These are phyloP conservation scores for Lasioglossum calceatum DNA, from an alignment of 2,888 invertebrate genomes.

Conservation along the genomic window DNA sequence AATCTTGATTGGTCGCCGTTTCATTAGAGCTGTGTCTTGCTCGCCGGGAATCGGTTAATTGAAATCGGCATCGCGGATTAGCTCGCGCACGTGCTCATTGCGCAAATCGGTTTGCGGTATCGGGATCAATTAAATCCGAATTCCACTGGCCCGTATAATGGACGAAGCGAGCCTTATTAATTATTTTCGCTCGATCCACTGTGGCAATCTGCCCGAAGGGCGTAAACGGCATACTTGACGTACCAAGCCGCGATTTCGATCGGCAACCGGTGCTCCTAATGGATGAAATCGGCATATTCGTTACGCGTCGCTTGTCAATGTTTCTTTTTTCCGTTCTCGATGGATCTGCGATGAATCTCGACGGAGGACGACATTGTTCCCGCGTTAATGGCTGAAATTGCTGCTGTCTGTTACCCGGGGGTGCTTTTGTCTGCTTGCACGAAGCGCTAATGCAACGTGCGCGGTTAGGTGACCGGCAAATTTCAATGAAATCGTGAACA, in stretches of 20 bases:
- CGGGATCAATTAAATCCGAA: conserved; percentile 60
- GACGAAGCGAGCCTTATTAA: conserved; percentile 57
- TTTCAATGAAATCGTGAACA: neutral
- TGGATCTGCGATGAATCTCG: neutral
- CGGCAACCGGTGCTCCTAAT: conserved; percentile 60
- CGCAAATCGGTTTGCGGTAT: conserved; percentile 27
- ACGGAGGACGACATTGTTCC: conserved; percentile 27
- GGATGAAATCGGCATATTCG: conserved; percentile 46
- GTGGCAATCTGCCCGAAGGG: conserved; percentile 51
- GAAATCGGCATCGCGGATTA: neutral
- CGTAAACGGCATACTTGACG: conserved; percentile 35
- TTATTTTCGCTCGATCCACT: conserved; percentile 62
- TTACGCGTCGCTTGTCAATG: conserved; percentile 48
- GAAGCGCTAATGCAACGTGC: neutral
- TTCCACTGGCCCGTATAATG: conserved; percentile 45
- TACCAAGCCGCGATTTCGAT: conserved; percentile 5
- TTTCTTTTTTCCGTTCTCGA: neutral
- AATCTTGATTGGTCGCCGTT: neutral
- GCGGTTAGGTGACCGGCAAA: neutral
- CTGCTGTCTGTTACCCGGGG: conserved; percentile 1
- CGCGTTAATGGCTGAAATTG: conserved; percentile 18
- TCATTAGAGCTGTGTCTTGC: neutral
- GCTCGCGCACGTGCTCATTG: conserved; percentile 32
- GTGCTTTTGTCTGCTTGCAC: neutral
- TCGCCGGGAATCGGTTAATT: neutral